Base-by-base conservation (phyloP, 2,113 vertebrate genomes). In the Argyrosomus japonicus region DNA sequence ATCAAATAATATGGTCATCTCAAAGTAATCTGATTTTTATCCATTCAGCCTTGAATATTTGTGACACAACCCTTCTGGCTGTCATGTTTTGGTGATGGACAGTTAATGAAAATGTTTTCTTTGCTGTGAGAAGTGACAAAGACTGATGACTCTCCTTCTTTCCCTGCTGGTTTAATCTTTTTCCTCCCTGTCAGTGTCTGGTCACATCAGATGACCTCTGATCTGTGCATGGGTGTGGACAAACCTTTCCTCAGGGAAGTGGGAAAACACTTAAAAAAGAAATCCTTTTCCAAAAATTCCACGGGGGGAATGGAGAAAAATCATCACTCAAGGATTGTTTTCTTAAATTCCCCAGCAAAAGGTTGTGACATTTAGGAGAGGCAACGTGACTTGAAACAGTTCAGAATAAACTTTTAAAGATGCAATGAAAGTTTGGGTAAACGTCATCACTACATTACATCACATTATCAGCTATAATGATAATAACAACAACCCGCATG, bases 71-170 rank as follows among this genome's bases (percentile, higher is more conserved):
- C 4, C 9, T 68, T 19, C 5, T 40, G 64, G 17, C 27, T 29
- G 48, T 23, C 5, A 32, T 53, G 2, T 81, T 74, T 77, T 65
- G 21, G 21, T 68, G 63, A 68, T 32, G 19, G 56, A 25, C 51
- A 57, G 47, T 25, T 62, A 72, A 71, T 78, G 17, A 70, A 61
- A 27, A 32, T 3, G 3, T 65, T 75, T 56, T 63, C 45, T 81
- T 48, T 43, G 12, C 23, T 57, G n/a, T 40, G 18, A 62, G 48
- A 67, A 19, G 45, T 64, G 73, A 75, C 21, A 67, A 51, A 18
- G 56, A 62, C 64, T 58, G 75, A 75, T 75, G 61, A 75, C 23
- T 73, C 32, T 69, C 47, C 12, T 43, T 40, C 15, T 45, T 15
- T 6, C 23, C n/a, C 32, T 60, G 65, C 61, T 40, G 65, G 56